Evolutionary conservation across 2,113 vertebrate genomes (phyloP), one percentile per base, ranked within the genome.

Genomic region (Anarrhichthys ocellatus): DNA sequence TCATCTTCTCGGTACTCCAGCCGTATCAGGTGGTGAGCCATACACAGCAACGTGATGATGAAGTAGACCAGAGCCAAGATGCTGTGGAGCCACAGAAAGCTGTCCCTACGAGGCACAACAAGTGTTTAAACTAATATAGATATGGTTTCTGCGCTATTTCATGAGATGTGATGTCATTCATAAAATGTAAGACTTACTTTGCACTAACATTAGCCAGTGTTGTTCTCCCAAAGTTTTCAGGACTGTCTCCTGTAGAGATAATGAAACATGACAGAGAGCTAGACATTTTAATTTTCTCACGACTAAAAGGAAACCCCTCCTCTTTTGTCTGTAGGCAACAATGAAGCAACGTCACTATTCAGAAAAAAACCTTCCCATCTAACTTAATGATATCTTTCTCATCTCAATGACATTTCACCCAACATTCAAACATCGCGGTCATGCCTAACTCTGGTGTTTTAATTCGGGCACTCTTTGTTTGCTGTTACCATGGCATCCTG

Each of bases 51-150:
- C 0, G 97, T 98, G 89, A 96, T 91, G 82, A 99, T 89, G 93
- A 99, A 99, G 93, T 99, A 99, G 48, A 99, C 78, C 87, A 99
- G 95, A 4, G 98, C 95, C 0, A 99, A 96, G 86, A 97, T 84
- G 91, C 97, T 96, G 81, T 99, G 98, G 68, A 99, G 89, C 98
- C 98, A 99, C 76, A 99, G 95, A 62, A 98, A 93, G 61, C 87
- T 95, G 87, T 97, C 96, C 91, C 98, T 99, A 90, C 18, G 59
- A 72, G 69, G 81, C 54, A 89, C 74, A 85, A 59, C 63, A 67
- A 78, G 71, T 66, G 8, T 54, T 38, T 77, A 24, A 61, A 66
- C 46, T 0, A 34, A 70, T 69, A 48, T 5, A 82, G 34, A 73
- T 29, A 13, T 10, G 14, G 40, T 48, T 13, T 86, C 89, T 82